Base-by-base conservation (phyloP, 1,140 invertebrate genomes). In the Zaprionus ornatus region DNA sequence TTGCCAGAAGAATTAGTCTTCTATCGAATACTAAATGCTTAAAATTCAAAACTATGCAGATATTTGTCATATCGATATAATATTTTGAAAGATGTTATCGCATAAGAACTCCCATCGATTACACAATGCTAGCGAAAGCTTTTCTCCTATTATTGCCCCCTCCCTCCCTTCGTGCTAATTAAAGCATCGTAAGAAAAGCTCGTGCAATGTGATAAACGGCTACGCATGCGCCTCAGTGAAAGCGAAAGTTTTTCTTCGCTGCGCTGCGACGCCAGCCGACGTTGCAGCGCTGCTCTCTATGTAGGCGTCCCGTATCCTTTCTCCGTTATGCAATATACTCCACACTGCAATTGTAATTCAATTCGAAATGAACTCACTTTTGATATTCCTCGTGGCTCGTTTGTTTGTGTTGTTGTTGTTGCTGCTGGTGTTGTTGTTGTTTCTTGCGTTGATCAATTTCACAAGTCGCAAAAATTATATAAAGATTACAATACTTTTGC, bases 241-340 rank as follows among this genome's bases (percentile, higher is more conserved):
- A 90, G 85, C 85, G 85, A 90, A 90, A 90, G 81, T 90, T 90
- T 90, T 90, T 85, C 79, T 70, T 69, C 23, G 27, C 40, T 45
- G 40, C 40, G 32, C 52, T 59, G 35, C 32, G 29, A 17, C 54
- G 54, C 5, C 25, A 35, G 55, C 40, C 48, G 19, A 66, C 68
- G 62, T 54, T 85, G 70, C n/a, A 63, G 42, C 17, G 15, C 32
- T 52, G 45, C 13, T 69, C 55, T 56, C n/a, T 57, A 9, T 15
- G 25, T 60, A 35, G 32, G 21, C 15, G 29, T 37, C 27, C 7
- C n/a, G 37, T 74, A 74, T 74, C 72, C 72, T 74, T 74, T 74
- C 72, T 67, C 72, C 48, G 37, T 74, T 74, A 74, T 63, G 72
- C 69, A 74, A 74, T 52, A 17, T 32, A 35, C 15, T 60, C 12